A percentile compares a stretch with the other conserved stretches of the same genome.
Evolutionary conservation across 2,888 invertebrate species (phyloP).

Genomic region (Pyrochroa serraticornis): DNA sequence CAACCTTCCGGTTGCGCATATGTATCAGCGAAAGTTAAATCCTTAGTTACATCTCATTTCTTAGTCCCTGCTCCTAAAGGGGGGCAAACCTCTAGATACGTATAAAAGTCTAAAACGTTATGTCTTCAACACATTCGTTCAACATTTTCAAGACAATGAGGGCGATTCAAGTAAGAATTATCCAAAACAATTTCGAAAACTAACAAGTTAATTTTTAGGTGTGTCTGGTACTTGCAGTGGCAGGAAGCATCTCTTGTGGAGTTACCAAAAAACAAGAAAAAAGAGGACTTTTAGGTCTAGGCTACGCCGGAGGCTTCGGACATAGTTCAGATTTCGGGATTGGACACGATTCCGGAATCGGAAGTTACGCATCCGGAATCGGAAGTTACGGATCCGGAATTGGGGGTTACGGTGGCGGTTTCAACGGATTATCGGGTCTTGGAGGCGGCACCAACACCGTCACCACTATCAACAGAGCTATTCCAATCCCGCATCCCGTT

Average conservation of each 20-base stretch:
- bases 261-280: slow-evolving; percentile 48
- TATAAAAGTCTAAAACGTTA: slow-evolving; percentile 41
- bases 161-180: slow-evolving; percentile 43
- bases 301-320: neutral
- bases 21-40: slow-evolving; percentile 45
- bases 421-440: slow-evolving; percentile 11
- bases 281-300: slow-evolving; percentile 48
- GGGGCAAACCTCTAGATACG: slow-evolving; percentile 41
- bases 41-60: slow-evolving; percentile 38
- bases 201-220: neutral
- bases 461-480: slow-evolving; percentile 60
- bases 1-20: slow-evolving; percentile 35
- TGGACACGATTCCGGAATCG: slow-evolving; percentile 42
- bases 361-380: slow-evolving; percentile 26
- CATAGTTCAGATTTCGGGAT: slow-evolving; percentile 29
- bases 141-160: slow-evolving; percentile 40
- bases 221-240: slow-evolving; percentile 37
- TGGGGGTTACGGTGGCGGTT: slow-evolving; percentile 2
- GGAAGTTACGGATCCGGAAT: slow-evolving; percentile 32
- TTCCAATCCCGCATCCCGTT: slow-evolving; percentile 60
- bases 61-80: slow-evolving; percentile 34
- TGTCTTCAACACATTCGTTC: slow-evolving; percentile 35
- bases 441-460: slow-evolving; percentile 42
- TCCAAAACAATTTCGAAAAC: too few relatives aligned
- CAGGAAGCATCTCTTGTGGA: slow-evolving; percentile 38